Evolutionary conservation across 2,113 vertebrate species (phyloP).

Genomic region (Polypterus senegalus): DNA sequence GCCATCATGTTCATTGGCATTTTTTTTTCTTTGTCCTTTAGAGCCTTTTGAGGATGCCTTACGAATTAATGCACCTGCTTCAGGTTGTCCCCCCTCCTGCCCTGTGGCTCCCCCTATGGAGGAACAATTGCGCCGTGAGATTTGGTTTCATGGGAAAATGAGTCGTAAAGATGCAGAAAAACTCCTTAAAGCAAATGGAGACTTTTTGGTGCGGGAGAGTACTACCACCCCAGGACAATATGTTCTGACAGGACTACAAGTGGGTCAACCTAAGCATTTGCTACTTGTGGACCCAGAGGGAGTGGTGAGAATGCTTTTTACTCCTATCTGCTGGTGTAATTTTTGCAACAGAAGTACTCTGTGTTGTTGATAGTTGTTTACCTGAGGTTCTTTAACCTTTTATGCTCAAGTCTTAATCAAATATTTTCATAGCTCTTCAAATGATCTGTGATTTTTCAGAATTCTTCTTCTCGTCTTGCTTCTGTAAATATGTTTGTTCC

Average conservation of each 20-base stretch:
- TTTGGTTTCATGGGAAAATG: constrained; percentile 88
- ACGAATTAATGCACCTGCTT: constrained; percentile 27
- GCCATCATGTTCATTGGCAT: neutral
- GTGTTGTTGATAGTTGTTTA: too few species aligned
- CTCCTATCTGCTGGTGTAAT: rapidly evolving
- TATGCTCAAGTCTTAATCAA: neutral
- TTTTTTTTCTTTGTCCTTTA: constrained; percentile 26
- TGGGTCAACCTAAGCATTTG: constrained; percentile 83
- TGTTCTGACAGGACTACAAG: constrained; percentile 86
- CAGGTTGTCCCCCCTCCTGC: constrained; percentile 27
- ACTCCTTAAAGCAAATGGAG: constrained; percentile 73
- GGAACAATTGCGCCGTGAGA: constrained; percentile 74
- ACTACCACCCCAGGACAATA: constrained; percentile 88
- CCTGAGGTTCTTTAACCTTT: neutral
- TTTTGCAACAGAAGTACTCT: too few species aligned
- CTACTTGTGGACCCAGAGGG: constrained; percentile 91
- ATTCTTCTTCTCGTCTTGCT: too few species aligned
- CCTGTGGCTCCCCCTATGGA: constrained; percentile 66
- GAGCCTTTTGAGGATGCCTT: constrained; percentile 91
- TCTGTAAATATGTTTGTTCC: too few species aligned
- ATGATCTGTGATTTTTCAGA: too few species aligned
- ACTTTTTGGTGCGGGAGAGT: constrained; percentile 91
- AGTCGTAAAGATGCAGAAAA: constrained; percentile 79
- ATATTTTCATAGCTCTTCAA: neutral
- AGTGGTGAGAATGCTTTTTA: constrained; percentile 60